phyloP scores from a whole-genome alignment of 2,797 vertebrate species.

The Gymnoscopelus braueri region DNA sequence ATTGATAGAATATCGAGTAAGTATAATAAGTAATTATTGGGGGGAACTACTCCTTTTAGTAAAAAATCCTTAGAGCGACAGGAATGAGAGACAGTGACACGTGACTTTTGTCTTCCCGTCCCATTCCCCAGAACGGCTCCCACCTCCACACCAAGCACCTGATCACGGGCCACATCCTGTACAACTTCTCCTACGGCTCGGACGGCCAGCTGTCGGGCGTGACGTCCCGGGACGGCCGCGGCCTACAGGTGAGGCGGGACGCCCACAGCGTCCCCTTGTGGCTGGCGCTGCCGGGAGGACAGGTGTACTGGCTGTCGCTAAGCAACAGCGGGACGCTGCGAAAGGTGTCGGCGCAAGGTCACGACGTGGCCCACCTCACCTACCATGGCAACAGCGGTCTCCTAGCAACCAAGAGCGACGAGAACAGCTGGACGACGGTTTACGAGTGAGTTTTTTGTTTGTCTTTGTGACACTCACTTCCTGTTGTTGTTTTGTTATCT shows the following conservation, averaged over 20 bases:
- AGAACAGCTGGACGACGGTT: conserved; percentile 97
- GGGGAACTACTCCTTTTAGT: too few relatives aligned
- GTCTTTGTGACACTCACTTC: neutral
- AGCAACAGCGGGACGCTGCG: conserved; percentile 95
- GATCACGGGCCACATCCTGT: conserved; percentile 92
- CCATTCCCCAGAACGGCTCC: conserved; percentile 84
- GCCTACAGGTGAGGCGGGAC: conserved; percentile 90
- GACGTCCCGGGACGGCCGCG: conserved; percentile 84
- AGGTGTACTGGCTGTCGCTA: conserved; percentile 95
- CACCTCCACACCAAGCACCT: conserved; percentile 94
- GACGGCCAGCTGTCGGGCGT: conserved; percentile 88
- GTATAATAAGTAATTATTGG: too few relatives aligned
- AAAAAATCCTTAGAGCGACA: too few relatives aligned
- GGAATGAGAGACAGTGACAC: too few relatives aligned
- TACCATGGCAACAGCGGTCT: conserved; percentile 94
- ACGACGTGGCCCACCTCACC: conserved; percentile 93
- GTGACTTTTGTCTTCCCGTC: neutral
- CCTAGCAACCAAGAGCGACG: conserved; percentile 94
- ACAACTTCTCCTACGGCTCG: conserved; percentile 91
- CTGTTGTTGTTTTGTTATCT: conserved; percentile 7
- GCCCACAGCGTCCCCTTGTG: conserved; percentile 92
- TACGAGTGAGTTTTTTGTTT: conserved; percentile 87
- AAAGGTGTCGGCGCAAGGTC: conserved; percentile 93
- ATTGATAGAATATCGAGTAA: too few relatives aligned
- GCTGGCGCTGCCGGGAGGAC: conserved; percentile 91